These are phyloP conservation scores for Hypocryptadius cinnamomeus DNA, from an alignment of 2,113 vertebrate genomes.

Conservation along the genomic window DNA sequence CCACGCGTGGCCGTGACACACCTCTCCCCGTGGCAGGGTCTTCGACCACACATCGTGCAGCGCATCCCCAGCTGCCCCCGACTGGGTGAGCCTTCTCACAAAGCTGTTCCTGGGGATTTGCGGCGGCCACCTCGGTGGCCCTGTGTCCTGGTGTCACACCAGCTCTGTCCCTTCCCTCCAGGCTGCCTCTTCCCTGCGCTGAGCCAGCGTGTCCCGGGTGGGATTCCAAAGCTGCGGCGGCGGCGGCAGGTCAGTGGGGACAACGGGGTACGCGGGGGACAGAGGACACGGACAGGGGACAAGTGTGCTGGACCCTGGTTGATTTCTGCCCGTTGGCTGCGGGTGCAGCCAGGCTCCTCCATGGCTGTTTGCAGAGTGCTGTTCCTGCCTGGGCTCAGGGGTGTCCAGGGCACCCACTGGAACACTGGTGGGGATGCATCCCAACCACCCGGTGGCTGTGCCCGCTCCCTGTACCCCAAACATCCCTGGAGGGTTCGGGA, in stretches of 20 bases:
- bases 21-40: conserved; percentile 32
- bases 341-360: background rate
- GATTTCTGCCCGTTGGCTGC: background rate
- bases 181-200: conserved; percentile 60
- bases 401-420: background rate
- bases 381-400: background rate
- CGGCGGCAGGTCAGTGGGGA: conserved; percentile 68
- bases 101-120: background rate
- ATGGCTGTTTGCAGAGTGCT: background rate
- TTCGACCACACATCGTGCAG: conserved; percentile 64
- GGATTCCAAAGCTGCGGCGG: conserved; percentile 56
- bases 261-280: fast-evolving
- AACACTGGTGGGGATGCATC: fast-evolving
- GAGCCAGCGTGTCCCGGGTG: background rate
- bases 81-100: conserved; percentile 37
- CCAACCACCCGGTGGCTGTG: background rate
- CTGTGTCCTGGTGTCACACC: background rate
- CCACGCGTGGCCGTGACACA: fast-evolving
- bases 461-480: fast-evolving
- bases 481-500: background rate
- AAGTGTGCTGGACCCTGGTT: fast-evolving
- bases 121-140: background rate
- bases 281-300: background rate
- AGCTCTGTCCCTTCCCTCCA: conserved; percentile 5
- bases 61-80: conserved; percentile 56